phyloP scores from a whole-genome alignment of 2,888 invertebrate species.

The Polylopha cassiicola region DNA sequence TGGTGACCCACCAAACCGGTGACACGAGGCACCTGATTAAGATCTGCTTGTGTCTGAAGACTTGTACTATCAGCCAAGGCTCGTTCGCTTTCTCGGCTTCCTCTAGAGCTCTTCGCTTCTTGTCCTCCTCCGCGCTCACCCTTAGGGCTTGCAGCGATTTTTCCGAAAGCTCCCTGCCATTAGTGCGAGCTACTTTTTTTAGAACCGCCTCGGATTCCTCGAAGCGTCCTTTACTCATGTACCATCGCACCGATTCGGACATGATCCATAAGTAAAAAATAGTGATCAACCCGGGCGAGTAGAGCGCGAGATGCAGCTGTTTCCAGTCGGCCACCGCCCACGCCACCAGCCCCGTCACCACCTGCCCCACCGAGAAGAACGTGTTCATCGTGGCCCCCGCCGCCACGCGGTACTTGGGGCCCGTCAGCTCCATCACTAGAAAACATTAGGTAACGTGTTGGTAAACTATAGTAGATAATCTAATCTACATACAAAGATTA shows the following conservation, averaged over 20 bases:
- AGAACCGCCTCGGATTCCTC: constrained; percentile 81
- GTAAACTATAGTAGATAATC: neutral
- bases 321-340: constrained; percentile 84
- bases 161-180: constrained; percentile 57
- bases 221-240: constrained; percentile 81
- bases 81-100: constrained; percentile 32
- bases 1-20: constrained; percentile 79
- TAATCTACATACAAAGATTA: neutral
- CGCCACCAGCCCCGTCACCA: constrained; percentile 80
- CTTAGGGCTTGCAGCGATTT: constrained; percentile 42
- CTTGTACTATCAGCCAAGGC: constrained; percentile 49
- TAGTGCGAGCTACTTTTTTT: constrained; percentile 78
- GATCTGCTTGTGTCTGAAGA: constrained; percentile 47
- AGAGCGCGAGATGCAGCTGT: constrained; percentile 79
- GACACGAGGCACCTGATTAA: constrained; percentile 43
- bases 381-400: constrained; percentile 82
- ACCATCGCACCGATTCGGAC: constrained; percentile 86
- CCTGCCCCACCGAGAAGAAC: constrained; percentile 83
- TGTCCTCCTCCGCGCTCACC: constrained; percentile 38
- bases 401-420: constrained; percentile 81
- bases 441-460: constrained; percentile 3
- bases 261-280: constrained; percentile 81
- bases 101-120: constrained; percentile 31
- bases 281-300: constrained; percentile 81
- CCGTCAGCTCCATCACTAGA: constrained; percentile 85